Base-by-base conservation (phyloP, 2,888 invertebrate genomes). In the Ormyrus thymus region DNA sequence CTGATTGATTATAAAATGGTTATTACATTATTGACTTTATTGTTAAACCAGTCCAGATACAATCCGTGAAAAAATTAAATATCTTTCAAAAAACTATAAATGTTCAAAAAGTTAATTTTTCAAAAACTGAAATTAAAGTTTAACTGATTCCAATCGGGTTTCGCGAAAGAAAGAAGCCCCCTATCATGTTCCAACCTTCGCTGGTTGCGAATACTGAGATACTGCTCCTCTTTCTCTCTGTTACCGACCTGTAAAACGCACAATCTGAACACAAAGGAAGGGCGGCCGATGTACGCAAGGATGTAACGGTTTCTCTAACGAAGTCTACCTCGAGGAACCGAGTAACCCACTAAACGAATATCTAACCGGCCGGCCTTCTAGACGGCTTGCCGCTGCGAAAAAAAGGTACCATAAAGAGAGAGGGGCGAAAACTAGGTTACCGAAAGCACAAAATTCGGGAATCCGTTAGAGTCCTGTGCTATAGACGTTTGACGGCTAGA, bases 291-390 rank as follows among this genome's bases (percentile, higher is more conserved):
- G 78, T 83, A 79, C 4, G 29, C 78, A 80, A 85, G 81, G 84
- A 84, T 82, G 82, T 85, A 86, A 86, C 86, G 86, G 86, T 86
- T 84, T 80, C 84, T 85, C 84, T 85, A 84, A 84, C 84, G 82
- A 85, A 84, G 83, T 84, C 83, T 82, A 78, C 83, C 78, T 80
- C 81, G 75, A 81, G 84, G 83, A 29, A 81, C 85, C 86, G 84
- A 85, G 84, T 86, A 86, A 86, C 86, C 87, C 85, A 87, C 86
- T 87, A 86, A 87, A 85, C 82, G 82, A 83, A 85, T 81, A 83
- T 81, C 82, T 79, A 81, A 81, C 70, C 70, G 74, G 72, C 66
- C 75, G 73, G 56, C 62, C 73, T 51, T 75, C 74, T 78, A 74
- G 79, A 64, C 76, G 78, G 78, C 29, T 76, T 75, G 59, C 43